These are phyloP conservation scores for Indri indri DNA, from an alignment of 2,113 vertebrate species.

Conservation along the genomic window DNA sequence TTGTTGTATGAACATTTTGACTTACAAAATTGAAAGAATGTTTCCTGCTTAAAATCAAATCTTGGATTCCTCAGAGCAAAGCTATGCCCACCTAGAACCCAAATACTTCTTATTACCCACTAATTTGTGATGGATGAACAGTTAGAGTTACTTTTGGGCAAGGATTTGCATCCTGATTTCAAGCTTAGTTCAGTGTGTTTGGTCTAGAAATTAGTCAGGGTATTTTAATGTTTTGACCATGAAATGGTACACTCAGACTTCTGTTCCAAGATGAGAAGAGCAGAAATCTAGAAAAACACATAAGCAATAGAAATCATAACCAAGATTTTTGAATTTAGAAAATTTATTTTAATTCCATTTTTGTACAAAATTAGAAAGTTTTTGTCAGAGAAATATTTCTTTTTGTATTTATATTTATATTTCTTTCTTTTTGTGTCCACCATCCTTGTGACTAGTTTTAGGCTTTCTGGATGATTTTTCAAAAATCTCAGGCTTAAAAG, in stretches of 20 bases:
- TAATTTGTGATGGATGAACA: background rate
- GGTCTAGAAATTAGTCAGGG: background rate
- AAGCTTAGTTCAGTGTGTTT: background rate
- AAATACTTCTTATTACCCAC: background rate
- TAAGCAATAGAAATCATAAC: background rate
- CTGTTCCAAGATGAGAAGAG: background rate
- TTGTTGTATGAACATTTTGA: background rate
- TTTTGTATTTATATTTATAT: conserved; percentile 1
- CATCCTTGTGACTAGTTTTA: background rate
- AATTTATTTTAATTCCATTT: background rate
- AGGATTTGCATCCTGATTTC: background rate
- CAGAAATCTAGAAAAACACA: background rate
- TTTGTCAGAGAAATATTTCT: background rate
- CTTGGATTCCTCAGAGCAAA: background rate
- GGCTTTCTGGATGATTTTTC: background rate
- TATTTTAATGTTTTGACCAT: background rate
- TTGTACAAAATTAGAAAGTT: background rate
- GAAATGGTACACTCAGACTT: background rate
- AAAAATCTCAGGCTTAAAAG: background rate
- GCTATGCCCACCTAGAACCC: background rate
- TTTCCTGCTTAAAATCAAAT: background rate
- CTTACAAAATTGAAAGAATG: background rate
- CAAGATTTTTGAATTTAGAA: conserved; percentile 15
- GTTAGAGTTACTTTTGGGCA: background rate
- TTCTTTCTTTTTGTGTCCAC: background rate